Percentiles rank a stretch among this genome's conserved stretches.
These are phyloP conservation scores for Antechinus flavipes DNA, from an alignment of 2,113 vertebrate species.

Conservation along the genomic window DNA sequence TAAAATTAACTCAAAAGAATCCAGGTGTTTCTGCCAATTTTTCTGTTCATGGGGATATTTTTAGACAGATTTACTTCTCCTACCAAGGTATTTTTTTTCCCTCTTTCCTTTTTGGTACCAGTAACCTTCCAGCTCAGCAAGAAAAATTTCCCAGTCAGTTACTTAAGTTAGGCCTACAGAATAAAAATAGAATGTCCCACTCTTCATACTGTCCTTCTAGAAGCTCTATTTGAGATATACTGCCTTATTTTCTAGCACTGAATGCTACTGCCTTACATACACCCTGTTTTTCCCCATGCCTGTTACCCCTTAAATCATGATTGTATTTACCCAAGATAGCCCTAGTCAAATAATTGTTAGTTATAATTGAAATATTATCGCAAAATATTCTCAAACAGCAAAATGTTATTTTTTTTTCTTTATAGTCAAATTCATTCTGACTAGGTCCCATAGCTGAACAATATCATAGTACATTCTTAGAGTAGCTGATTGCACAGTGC, in stretches of 20 bases:
- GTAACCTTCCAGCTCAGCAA: constrained; percentile 2
- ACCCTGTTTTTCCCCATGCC: neutral
- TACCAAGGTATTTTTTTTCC: constrained; percentile 25
- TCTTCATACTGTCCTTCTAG: neutral
- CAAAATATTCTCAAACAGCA: neutral
- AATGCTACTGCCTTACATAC: neutral
- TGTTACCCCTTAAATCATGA: neutral
- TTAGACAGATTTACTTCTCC: constrained; percentile 59
- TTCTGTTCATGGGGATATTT: constrained; percentile 58
- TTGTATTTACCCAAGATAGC: neutral
- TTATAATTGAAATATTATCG: neutral
- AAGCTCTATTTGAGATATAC: neutral
- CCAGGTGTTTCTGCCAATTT: constrained; percentile 64
- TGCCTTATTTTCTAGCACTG: neutral
- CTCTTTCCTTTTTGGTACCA: constrained; percentile 46
- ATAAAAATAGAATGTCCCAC: neutral
- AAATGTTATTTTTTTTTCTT: neutral
- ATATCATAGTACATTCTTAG: neutral
- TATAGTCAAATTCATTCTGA: neutral
- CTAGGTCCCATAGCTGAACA: neutral
- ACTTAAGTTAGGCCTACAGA: neutral
- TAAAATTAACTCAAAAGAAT: constrained; percentile 75
- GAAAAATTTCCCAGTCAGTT: constrained; percentile 7
- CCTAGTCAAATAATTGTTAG: neutral
- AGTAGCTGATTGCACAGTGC: too few species aligned